Conservation (phyloP, 2,888 invertebrate species). For the Tenthredo amoena region DNA sequence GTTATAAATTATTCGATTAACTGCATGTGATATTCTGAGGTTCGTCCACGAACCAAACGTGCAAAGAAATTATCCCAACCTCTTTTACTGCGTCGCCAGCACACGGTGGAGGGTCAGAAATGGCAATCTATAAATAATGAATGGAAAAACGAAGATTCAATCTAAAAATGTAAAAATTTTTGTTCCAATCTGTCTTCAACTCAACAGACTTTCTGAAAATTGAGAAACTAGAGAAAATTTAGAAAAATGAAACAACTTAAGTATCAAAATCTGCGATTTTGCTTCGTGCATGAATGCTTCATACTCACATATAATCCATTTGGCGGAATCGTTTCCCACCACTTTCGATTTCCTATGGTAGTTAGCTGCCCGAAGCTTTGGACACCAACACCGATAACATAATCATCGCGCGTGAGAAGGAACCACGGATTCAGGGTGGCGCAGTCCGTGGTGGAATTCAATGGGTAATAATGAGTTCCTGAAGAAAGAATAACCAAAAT, state of each 20-base stretch:
- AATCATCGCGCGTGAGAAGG: neutral
- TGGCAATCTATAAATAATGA: neutral
- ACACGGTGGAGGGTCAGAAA: neutral
- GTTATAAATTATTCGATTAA: neutral
- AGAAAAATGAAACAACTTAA: neutral
- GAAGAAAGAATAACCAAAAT: neutral
- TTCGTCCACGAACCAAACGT: neutral
- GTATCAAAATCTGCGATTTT: neutral
- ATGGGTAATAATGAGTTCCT: neutral
- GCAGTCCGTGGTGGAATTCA: neutral
- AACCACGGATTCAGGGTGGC: neutral
- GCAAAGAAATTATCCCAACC: neutral
- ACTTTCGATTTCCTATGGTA: neutral
- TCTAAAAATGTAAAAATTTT: neutral
- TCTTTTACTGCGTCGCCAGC: neutral
- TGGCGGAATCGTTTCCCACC: neutral
- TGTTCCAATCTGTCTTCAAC: neutral
- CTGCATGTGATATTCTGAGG: neutral
- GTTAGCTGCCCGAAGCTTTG: neutral
- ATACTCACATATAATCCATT: neutral
- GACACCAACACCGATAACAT: neutral
- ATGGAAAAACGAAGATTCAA: neutral
- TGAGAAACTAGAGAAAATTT: neutral
- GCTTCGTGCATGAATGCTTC: neutral
- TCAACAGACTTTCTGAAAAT: neutral